These are phyloP conservation scores for Syritta pipiens DNA, from an alignment of 2,888 invertebrate genomes.

Conservation along the genomic window DNA sequence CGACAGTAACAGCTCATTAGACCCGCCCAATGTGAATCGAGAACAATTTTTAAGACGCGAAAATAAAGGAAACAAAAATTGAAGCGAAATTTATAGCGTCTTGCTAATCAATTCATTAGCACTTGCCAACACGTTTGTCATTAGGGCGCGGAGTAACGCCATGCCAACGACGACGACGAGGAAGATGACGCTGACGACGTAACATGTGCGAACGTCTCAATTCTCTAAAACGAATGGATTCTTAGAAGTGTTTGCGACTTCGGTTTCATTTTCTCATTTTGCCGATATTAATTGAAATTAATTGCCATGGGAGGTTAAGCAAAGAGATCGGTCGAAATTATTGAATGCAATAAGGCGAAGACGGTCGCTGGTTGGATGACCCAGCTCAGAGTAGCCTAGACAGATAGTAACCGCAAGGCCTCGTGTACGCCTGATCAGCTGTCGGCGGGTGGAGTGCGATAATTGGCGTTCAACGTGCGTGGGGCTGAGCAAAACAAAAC, in stretches of 20 bases:
- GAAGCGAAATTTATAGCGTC: conserved; percentile 4
- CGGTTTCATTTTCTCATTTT: not conserved
- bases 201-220: conserved; percentile 19
- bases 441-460: too few species aligned
- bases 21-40: conserved; percentile 30
- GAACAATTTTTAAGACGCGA: conserved; percentile 5
- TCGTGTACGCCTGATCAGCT: conserved; percentile 6
- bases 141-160: not conserved
- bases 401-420: too few species aligned
- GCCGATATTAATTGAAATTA: conserved; percentile 35
- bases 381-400: too few species aligned
- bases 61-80: not conserved
- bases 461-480: too few species aligned
- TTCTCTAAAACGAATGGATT: not conserved
- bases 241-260: conserved; percentile 1
- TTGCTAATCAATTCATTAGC: conserved; percentile 24
- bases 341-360: conserved; percentile 4
- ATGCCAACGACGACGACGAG: not conserved
- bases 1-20: conserved; percentile 24
- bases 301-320: conserved; percentile 17
- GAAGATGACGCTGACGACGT: too few species aligned
- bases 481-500: too few species aligned
- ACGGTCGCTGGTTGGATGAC: not conserved
- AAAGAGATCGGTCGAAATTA: conserved; percentile 1
- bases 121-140: conserved; percentile 1